phyloP scores from a whole-genome alignment of 2,113 vertebrate species.

The Aix galericulata region DNA sequence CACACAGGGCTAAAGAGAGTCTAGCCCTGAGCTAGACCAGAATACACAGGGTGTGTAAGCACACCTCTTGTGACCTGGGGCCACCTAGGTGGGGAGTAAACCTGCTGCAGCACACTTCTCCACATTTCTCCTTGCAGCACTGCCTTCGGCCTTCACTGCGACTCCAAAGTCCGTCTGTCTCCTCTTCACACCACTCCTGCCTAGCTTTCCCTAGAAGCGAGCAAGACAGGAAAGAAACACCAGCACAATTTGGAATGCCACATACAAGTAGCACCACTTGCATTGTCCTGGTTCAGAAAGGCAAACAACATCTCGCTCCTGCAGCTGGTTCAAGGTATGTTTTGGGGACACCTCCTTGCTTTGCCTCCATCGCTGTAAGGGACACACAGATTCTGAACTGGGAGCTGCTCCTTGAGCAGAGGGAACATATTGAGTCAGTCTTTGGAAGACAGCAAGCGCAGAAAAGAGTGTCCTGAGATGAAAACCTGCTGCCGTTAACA shows the following conservation, averaged over 20 bases:
- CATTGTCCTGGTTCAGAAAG: background rate
- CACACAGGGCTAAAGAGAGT: background rate
- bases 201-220: background rate
- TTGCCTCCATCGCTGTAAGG: background rate
- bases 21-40: accelerated
- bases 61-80: background rate
- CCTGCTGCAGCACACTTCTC: background rate
- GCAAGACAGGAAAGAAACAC: background rate
- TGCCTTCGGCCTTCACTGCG: background rate
- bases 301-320: background rate
- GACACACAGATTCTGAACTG: background rate
- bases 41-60: background rate
- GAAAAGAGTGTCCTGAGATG: background rate
- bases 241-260: background rate
- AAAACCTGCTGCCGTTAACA: background rate
- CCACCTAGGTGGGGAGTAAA: background rate
- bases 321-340: background rate
- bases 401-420: background rate
- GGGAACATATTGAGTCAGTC: background rate
- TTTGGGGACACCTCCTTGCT: background rate
- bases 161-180: background rate
- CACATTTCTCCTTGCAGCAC: background rate
- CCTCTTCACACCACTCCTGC: background rate
- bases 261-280: background rate
- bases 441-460: background rate